phyloP scores from a whole-genome alignment of 1,140 invertebrate genomes.

The Hypothenemus hampei region DNA sequence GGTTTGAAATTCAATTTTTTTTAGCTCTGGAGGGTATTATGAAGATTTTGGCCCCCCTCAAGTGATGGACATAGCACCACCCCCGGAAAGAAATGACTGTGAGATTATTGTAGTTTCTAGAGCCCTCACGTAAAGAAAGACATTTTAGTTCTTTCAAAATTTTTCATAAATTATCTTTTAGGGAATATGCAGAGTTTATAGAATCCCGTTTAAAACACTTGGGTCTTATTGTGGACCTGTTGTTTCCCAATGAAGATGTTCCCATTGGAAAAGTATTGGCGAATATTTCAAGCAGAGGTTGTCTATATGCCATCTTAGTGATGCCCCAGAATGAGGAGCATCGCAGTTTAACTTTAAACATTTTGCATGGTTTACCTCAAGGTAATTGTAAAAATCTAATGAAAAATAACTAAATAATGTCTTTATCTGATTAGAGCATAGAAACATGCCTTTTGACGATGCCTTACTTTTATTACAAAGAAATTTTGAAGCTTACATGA shows the following conservation, averaged over 20 bases:
- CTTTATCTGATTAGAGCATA: slow-evolving; percentile 62
- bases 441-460: slow-evolving; percentile 93
- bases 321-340: slow-evolving; percentile 80
- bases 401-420: not conserved
- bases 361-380: slow-evolving; percentile 85
- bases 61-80: slow-evolving; percentile 2
- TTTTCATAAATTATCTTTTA: slow-evolving; percentile 41
- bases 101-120: slow-evolving; percentile 83
- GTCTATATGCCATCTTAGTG: slow-evolving; percentile 83
- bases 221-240: slow-evolving; percentile 75
- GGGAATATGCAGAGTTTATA: slow-evolving; percentile 85
- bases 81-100: slow-evolving; percentile 64
- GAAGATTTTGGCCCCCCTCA: slow-evolving; percentile 14
- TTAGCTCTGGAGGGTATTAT: slow-evolving; percentile 2
- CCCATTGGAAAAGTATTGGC: slow-evolving; percentile 78
- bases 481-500: slow-evolving; percentile 76
- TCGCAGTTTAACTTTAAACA: slow-evolving; percentile 83
- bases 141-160: not conserved
- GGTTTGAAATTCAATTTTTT: too few species aligned
- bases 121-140: slow-evolving; percentile 61
- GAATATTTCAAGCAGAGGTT: slow-evolving; percentile 78
- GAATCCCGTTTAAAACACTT: slow-evolving; percentile 76
- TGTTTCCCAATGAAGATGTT: slow-evolving; percentile 87
- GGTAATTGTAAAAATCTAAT: slow-evolving; percentile 51
- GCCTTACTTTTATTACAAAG: slow-evolving; percentile 71